A percentile compares a stretch with the other conserved stretches of the same genome.
These are phyloP conservation scores for Apis laboriosa DNA, from an alignment of 1,140 invertebrate species.

Conservation along the genomic window DNA sequence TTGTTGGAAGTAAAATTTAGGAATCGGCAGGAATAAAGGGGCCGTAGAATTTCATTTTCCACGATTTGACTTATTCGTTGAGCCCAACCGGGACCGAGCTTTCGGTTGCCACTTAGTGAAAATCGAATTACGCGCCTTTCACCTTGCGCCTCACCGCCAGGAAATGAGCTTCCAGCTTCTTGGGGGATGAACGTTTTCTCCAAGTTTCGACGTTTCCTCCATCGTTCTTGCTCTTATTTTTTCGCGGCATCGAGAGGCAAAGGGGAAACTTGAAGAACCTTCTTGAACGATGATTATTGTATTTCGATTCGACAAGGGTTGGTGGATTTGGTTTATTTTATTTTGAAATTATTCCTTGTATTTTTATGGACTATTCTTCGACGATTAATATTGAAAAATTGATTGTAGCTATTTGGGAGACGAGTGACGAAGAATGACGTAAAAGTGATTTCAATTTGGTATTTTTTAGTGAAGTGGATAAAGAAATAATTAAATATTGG, in stretches of 20 bases:
- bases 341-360: not conserved
- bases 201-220: conserved; percentile 36
- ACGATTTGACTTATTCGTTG: conserved; percentile 26
- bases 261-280: not conserved
- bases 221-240: not conserved
- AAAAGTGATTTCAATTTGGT: not conserved
- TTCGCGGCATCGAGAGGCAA: not conserved
- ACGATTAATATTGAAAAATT: not conserved
- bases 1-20: no score
- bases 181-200: conserved; percentile 52
- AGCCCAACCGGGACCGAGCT: conserved; percentile 1
- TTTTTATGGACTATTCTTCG: no score
- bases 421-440: not conserved
- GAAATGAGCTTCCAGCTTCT: conserved; percentile 70
- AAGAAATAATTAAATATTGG: no score
- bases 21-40: conserved; percentile 37
- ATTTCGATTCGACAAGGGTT: not conserved
- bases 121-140: conserved; percentile 70
- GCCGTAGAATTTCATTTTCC: conserved; percentile 6
- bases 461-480: not conserved
- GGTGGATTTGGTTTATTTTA: no score
- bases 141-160: conserved; percentile 43
- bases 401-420: not conserved
- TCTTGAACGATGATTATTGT: not conserved
- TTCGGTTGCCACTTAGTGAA: conserved; percentile 65